phyloP scores from a whole-genome alignment of 1,140 invertebrate species.

The Ericerus pela region DNA sequence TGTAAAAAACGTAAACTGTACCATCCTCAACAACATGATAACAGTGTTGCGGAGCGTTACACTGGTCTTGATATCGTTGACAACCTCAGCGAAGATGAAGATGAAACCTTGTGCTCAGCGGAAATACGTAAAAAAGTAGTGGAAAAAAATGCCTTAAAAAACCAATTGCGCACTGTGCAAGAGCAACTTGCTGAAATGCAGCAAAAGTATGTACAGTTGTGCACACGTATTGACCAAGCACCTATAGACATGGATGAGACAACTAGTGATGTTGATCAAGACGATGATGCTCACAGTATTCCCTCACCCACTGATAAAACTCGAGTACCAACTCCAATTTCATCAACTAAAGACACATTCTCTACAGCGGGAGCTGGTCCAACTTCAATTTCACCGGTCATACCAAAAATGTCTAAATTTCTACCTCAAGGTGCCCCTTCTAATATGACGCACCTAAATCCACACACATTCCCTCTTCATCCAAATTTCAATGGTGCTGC shows the following conservation, averaged over 20 bases:
- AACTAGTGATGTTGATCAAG: constrained; percentile 47
- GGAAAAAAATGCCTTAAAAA: constrained; percentile 68
- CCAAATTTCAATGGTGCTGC: constrained; percentile 26
- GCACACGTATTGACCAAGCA: constrained; percentile 63
- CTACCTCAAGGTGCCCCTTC: constrained; percentile 37
- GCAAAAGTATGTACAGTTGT: constrained; percentile 74
- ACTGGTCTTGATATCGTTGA: constrained; percentile 33
- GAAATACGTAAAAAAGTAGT: constrained; percentile 63
- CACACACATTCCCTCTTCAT: constrained; percentile 22
- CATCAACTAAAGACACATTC: constrained; percentile 41
- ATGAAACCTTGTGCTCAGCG: constrained; percentile 44
- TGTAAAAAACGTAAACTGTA: constrained; percentile 95
- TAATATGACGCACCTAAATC: constrained; percentile 19
- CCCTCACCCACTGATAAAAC: constrained; percentile 41
- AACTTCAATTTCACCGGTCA: constrained; percentile 47
- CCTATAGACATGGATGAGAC: constrained; percentile 52
- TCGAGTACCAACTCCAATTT: constrained; percentile 33
- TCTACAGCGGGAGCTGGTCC: constrained; percentile 34
- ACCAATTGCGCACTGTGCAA: constrained; percentile 70
- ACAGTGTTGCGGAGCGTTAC: constrained; percentile 48
- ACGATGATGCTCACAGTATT: constrained; percentile 30
- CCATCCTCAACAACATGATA: constrained; percentile 85
- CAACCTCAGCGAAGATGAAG: constrained; percentile 39
- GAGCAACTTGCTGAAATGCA: constrained; percentile 80
- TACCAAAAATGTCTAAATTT: constrained; percentile 54